Base-by-base conservation (phyloP, 2,888 invertebrate species). In the Panorpa germanica region DNA sequence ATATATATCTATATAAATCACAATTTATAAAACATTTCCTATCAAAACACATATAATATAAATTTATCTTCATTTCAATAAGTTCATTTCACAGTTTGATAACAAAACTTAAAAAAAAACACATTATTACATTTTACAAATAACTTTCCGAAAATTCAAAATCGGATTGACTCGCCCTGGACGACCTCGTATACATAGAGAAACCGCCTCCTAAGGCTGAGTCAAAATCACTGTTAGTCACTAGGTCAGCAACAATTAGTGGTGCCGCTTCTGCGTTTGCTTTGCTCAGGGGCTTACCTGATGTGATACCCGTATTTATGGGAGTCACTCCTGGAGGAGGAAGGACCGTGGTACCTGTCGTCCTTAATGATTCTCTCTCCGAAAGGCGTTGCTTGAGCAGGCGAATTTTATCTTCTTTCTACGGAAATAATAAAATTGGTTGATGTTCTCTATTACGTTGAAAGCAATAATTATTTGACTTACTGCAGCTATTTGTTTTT, bases 401-500 rank as follows among this genome's bases (percentile, higher is more conserved):
- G 38, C 77, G 74, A 39, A 86, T 83, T 48, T 81, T 77, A 47
- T 86, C 86, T 57, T 86, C 86, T 61, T 86, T 86, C 83, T 86
- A 61, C 16, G 11, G 26, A 30, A 36, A n/a, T 29, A 9, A 34
- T 15, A n/a, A 23, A 28, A 11, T 13, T 10, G 6, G 16, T 29
- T 25, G 9, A 13, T 16, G 9, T 33, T 4, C 7, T 4, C 6
- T 7, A 8, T 27, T 13, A 17, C 11, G 4, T 25, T 8, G 13
- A 28, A 25, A n/a, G 10, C 7, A 5, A 7, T 10, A 21, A 11
- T 18, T 26, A 8, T 10, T 30, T 17, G 15, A 40, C 49, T 51
- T 55, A 91, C 93, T 70, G 82, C 82, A 40, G 82, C 71, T 49
- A 98, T 93, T 42, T 93, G 75, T 58, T 81, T 78, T 60, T 93